Base-by-base conservation (phyloP, 2,113 vertebrate genomes). In the Prunella himalayana region DNA sequence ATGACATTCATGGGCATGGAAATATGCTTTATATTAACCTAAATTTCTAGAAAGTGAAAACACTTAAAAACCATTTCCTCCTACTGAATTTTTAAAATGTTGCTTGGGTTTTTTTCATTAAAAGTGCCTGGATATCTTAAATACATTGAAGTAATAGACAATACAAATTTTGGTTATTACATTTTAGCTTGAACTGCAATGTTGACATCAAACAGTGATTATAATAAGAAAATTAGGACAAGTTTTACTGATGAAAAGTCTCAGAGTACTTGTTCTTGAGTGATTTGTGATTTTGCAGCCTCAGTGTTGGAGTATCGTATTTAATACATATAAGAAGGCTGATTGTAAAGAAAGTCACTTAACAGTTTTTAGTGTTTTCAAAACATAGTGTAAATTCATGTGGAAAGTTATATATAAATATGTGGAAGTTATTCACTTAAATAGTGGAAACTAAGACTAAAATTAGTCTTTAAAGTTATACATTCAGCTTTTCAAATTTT, bases 1-100 rank as follows among this genome's bases (percentile, higher is more conserved):
- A 41, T 79, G 77, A 49, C 12, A 59, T 78, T 92, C 1, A 1
- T 66, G 51, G 70, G 18, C 69, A 66, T 42, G 45, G 71, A 92
- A 94, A 90, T 78, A 70, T 51, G 45, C 30, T 96, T 84, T 92
- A 57, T 78, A 63, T 57, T 80, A 94, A 25, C 44, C 21, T 85
- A 88, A 53, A 88, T 92, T 95, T 94, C 28, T 86, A 84, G 49
- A 70, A 84, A 95, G 49, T 37, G 18, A 80, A 95, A 80, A 65
- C 8, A 4, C 16, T 88, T 35, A 77, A 76, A 82, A 70, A 37
- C 5, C 14, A 65, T 82, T 39, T 77, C 4, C 13, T 15, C 24
- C 66, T 42, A 71, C 28, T 94, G 61, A 88, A 23, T 80, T 94
- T 82, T 84, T 69, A 63, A 92, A 47, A 1, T 39, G 44, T 68